phyloP scores from a whole-genome alignment of 2,888 invertebrate species.

The Drosophila suboccidentalis region DNA sequence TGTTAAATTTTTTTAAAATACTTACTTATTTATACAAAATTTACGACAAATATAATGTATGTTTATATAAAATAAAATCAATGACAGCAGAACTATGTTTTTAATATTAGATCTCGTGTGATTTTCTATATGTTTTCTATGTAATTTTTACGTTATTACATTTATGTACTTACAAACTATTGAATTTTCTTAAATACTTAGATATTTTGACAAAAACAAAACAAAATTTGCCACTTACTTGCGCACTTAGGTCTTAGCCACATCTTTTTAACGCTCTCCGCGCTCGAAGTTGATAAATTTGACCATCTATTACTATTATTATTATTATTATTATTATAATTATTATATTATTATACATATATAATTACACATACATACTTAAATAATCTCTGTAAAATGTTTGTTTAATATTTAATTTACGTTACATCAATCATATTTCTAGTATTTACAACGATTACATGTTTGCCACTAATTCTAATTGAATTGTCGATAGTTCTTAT shows the following conservation, averaged over 20 bases:
- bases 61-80: conserved; percentile 60
- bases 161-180: conserved; percentile 54
- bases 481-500: conserved; percentile 65
- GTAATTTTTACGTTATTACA: conserved; percentile 51
- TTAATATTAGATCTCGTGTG: conserved; percentile 73
- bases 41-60: conserved; percentile 43
- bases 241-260: conserved; percentile 63
- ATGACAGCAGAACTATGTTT: conserved; percentile 67
- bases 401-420: conserved; percentile 55
- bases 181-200: conserved; percentile 17
- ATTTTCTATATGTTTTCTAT: conserved; percentile 62
- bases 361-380: conserved; percentile 25
- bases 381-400: conserved; percentile 65
- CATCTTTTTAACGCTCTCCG: conserved; percentile 26
- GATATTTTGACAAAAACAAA: conserved; percentile 17
- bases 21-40: conserved; percentile 29
- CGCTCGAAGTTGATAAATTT: conserved; percentile 46
- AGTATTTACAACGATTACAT: conserved; percentile 66
- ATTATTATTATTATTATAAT: conserved; percentile 11
- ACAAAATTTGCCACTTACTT: conserved; percentile 66
- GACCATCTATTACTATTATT: conserved; percentile 32
- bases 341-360: conserved; percentile 23
- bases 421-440: conserved; percentile 47
- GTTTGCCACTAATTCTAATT: conserved; percentile 77
- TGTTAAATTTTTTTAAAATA: conserved; percentile 52